A percentile compares a stretch with the other conserved stretches of the same genome.
Evolutionary conservation across 2,888 invertebrate genomes (phyloP).

Genomic region (Criorhina ranunculi): DNA sequence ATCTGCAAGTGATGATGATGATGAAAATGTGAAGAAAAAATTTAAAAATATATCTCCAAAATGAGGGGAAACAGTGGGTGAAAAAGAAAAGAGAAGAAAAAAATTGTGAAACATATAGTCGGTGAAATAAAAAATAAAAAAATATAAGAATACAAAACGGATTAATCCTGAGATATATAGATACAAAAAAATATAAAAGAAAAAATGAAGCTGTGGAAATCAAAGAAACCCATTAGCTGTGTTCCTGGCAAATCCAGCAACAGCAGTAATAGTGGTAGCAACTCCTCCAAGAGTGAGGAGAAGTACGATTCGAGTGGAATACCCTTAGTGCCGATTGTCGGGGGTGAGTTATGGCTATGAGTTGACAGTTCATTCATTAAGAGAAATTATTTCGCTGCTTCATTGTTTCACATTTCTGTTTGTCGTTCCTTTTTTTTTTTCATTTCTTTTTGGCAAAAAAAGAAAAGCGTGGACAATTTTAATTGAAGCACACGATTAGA

Average conservation of each 20-base stretch:
- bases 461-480: conserved; percentile 55
- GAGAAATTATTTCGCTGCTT: conserved; percentile 51
- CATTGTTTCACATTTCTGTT: conserved; percentile 42
- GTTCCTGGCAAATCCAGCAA: conserved; percentile 82
- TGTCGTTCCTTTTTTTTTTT: conserved; percentile 7
- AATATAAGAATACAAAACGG: conserved; percentile 45
- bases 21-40: conserved; percentile 64
- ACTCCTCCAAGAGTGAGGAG: conserved; percentile 81
- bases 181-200: conserved; percentile 21
- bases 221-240: conserved; percentile 84
- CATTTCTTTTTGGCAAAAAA: conserved; percentile 35
- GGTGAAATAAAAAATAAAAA: conserved; percentile 44
- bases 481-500: conserved; percentile 67
- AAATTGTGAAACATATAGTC: conserved; percentile 71
- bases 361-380: conserved; percentile 53
- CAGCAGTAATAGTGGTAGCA: conserved; percentile 75
- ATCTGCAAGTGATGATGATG: conserved; percentile 43
- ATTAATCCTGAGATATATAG: conserved; percentile 45
- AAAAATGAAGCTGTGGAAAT: conserved; percentile 84
- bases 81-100: conserved; percentile 36
- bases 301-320: conserved; percentile 80
- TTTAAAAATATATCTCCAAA: conserved; percentile 73
- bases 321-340: conserved; percentile 82
- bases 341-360: conserved; percentile 80
- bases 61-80: conserved; percentile 73